Base-by-base conservation (phyloP, 1,140 invertebrate species). In the Subanguina moxae region DNA sequence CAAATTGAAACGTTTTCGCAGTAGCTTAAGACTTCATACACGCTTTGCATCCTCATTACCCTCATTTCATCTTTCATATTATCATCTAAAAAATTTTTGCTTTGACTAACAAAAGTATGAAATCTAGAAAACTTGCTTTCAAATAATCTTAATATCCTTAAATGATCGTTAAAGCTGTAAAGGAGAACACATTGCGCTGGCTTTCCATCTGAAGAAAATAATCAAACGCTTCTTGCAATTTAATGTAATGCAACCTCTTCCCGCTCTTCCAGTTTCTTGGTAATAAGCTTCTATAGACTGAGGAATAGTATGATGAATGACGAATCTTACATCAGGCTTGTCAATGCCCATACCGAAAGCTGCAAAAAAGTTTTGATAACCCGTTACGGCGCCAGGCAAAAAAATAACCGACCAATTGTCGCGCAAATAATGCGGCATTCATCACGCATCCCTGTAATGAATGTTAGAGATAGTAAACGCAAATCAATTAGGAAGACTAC, bases 241-340 rank as follows among this genome's bases (percentile, higher is more conserved):
- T 11, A 45, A 45, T 45, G n/a, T 13, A 45, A 45, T 45, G n/a
- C 11, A 45, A 45, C 43, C 91, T 68, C 91, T 86, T 1, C 91
- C 91, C 48, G 91, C 91, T 82, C 91, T 86, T 38, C 91, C 91
- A 52, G 87, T 91, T 85, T 93, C 92, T 89, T 90, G 85, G 9
- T 38, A 98, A 82, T 94, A 95, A 0, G 92, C 92, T 85, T 97
- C 94, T 75, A 97, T 89, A 76, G 87, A 86, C 72, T 85, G 86
- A 1, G 88, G 86, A 58, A 86, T 71, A 17, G 88, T 80, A 65
- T 85, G 82, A 76, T 83, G 82, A 42, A 84, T 75, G 11, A 85
- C 75, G 32, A 76, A 68, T 23, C 83, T 67, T 9, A 85, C 82
- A 72, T 84, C 79, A n/a, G 80, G 75, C 68, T 85, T 85, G 67